Base-by-base conservation (phyloP, 1,140 invertebrate species). In the Orchesella cincta region DNA sequence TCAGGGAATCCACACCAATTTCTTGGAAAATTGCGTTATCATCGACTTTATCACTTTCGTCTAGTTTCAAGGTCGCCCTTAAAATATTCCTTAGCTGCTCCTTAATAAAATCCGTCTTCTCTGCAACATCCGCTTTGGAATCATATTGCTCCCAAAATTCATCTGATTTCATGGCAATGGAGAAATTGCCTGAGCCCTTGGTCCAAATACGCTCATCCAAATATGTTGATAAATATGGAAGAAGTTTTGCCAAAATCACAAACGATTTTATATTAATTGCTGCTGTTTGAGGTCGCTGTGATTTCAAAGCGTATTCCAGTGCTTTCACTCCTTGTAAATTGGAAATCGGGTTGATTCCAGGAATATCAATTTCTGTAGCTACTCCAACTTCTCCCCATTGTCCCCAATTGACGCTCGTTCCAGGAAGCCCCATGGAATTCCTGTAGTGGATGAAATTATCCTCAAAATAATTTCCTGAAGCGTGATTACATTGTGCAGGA, bases 61-160 rank as follows among this genome's bases (percentile, higher is more conserved):
- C 62, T n/a, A 67, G 31, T n/a, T 67, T 29, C 14, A 67, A 33
- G 33, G 12, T 67, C 8, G 8, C 8, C 8, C 62, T 26, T 3
- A 67, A 12, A 29, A 67, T 33, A 12, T 31, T 14, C 8, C n/a
- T 29, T 31, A 67, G 23, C 2, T 12, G 8, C 12, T 67, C 62
- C 62, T 67, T 67, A 8, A 67, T 5, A 29, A 31, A 14, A 12
- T 67, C 23, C 31, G 33, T 12, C 29, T 67, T 67, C 31, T n/a
- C 62, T 29, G 1, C 3, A 26, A 14, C n/a, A 8, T n/a, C 31
- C n/a, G 8, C n/a, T 31, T 3, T n/a, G 3, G 62, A 12, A n/a
- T 67, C 62, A 29, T 67, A 67, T 31, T 31, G 26, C 2, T 67
- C 8, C 62, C 62, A 67, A n/a, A 67, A 67, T 31, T 67, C 62